Conservation (phyloP, 2,797 vertebrate species). For the Podarcis siculus region DNA sequence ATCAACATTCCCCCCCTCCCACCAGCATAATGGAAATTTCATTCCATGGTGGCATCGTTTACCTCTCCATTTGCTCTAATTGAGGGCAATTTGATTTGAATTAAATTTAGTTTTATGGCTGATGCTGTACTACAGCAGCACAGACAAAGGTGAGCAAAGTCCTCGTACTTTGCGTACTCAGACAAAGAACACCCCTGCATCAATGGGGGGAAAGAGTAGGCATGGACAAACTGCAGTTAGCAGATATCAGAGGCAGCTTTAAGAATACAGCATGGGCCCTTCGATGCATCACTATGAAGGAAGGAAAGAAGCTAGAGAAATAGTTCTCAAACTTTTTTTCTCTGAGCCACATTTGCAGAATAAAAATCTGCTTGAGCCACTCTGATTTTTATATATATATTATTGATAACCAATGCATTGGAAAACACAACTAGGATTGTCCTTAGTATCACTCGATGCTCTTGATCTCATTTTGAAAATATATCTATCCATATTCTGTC, state of each 20-base stretch:
- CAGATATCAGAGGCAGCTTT: neutral
- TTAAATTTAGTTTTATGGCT: constrained; percentile 62
- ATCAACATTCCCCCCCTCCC: constrained; percentile 43
- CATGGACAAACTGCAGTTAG: constrained; percentile 1
- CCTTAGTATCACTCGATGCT: too few relatives aligned
- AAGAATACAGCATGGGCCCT: constrained; percentile 15
- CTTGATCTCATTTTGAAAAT: too few relatives aligned
- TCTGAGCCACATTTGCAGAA: too few relatives aligned
- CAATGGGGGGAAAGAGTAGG: constrained; percentile 21
- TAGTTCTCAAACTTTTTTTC: too few relatives aligned
- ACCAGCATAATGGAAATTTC: constrained; percentile 59
- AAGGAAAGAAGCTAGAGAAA: neutral
- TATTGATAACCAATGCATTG: too few relatives aligned
- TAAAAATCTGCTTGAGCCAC: too few relatives aligned
- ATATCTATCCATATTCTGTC: too few relatives aligned
- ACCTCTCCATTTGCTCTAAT: constrained; percentile 64
- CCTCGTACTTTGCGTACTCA: constrained; percentile 40
- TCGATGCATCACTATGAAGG: neutral
- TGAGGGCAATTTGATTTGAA: constrained; percentile 63
- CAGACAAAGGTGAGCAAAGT: constrained; percentile 47
- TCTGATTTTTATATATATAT: too few relatives aligned
- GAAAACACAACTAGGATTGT: too few relatives aligned
- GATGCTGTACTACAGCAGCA: neutral
- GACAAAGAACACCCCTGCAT: constrained; percentile 34
- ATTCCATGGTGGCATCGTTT: constrained; percentile 57